Conservation (phyloP, 2,113 vertebrate genomes). For the Aramus guarauna region DNA sequence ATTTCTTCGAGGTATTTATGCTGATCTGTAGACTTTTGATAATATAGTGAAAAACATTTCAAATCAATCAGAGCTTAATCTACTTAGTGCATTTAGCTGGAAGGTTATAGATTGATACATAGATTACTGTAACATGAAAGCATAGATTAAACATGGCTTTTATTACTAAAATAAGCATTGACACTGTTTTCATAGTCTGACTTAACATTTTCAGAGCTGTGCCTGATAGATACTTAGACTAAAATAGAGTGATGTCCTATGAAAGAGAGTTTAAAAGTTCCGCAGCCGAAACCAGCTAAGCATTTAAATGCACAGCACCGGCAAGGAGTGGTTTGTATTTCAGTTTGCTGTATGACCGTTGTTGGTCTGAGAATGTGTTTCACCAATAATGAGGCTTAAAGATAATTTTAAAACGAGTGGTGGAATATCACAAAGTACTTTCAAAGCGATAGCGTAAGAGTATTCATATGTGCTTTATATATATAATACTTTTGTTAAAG, state of each 20-base stretch:
- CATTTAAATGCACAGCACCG: not conserved
- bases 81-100: slow-evolving; percentile 51
- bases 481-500: not conserved
- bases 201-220: slow-evolving; percentile 27
- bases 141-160: slow-evolving; percentile 34
- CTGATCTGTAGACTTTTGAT: slow-evolving; percentile 55
- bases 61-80: slow-evolving; percentile 63
- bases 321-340: not conserved
- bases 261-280: slow-evolving; percentile 1
- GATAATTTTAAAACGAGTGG: not conserved
- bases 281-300: not conserved
- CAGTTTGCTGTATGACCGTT: not conserved
- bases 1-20: slow-evolving; percentile 56
- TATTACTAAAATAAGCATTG: slow-evolving; percentile 47
- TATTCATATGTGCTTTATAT: not conserved
- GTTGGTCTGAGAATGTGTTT: not conserved
- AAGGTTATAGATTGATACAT: slow-evolving; percentile 17
- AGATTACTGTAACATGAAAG: slow-evolving; percentile 37
- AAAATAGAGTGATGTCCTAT: not conserved
- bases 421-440: not conserved
- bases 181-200: slow-evolving; percentile 22
- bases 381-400: not conserved
- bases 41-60: slow-evolving; percentile 51
- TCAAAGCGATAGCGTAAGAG: not conserved
- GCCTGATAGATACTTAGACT: slow-evolving; percentile 20